Evolutionary conservation across 2,888 invertebrate genomes (phyloP).

Genomic region (Eumacrocentrus americanus): DNA sequence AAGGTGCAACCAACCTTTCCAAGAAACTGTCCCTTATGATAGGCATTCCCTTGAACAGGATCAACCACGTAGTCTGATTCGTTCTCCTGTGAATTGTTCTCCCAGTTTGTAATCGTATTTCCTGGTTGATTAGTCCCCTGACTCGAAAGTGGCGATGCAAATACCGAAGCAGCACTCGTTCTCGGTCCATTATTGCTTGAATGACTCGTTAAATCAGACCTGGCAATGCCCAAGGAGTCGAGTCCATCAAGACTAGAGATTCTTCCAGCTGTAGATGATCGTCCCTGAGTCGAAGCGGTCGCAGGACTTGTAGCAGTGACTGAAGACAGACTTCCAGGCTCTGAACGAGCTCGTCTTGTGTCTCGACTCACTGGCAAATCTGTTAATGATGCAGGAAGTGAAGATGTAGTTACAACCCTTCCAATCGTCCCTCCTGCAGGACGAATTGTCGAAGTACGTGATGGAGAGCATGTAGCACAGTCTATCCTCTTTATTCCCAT

Average conservation of each 20-base stretch:
- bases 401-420: slow-evolving; percentile 3
- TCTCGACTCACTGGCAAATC: slow-evolving; percentile 22
- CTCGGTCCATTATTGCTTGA: slow-evolving; percentile 21
- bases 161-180: slow-evolving; percentile 1
- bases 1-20: slow-evolving; percentile 48
- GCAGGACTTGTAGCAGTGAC: slow-evolving; percentile 15
- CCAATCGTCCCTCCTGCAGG: not conserved
- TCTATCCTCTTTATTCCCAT: not conserved
- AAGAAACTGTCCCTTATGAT: slow-evolving; percentile 54
- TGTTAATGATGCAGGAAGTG: slow-evolving; percentile 20
- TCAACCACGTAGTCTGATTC: slow-evolving; percentile 54
- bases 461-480: slow-evolving; percentile 1
- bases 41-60: slow-evolving; percentile 54
- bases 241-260: slow-evolving; percentile 26
- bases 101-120: slow-evolving; percentile 42
- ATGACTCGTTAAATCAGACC: not conserved
- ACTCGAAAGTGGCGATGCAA: slow-evolving; percentile 14
- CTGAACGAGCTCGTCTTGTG: slow-evolving; percentile 21
- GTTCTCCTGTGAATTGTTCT: slow-evolving; percentile 44
- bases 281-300: not conserved
- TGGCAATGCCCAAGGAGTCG: slow-evolving; percentile 8
- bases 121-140: not conserved
- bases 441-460: slow-evolving; percentile 22
- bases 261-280: slow-evolving; percentile 5
- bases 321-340: slow-evolving; percentile 27